Base-by-base conservation (phyloP, 1,140 invertebrate species). In the Tachypleus tridentatus region DNA sequence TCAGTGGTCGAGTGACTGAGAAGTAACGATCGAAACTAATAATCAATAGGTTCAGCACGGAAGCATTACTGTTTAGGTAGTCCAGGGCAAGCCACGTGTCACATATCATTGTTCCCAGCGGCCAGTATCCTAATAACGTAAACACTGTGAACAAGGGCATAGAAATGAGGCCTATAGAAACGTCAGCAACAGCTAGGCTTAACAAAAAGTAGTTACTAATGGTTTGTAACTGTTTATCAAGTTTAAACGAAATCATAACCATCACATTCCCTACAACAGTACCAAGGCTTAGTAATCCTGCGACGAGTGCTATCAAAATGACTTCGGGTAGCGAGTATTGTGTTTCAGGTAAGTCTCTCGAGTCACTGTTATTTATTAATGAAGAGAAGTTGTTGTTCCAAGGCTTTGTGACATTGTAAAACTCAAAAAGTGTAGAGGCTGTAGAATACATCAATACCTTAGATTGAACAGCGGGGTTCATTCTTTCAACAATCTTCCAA, bases 121-220 rank as follows among this genome's bases (percentile, higher is more conserved):
- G 74, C 77, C 77, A 79, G 61, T 58, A 58, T 11, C 66, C 64
- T 7, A 65, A 60, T 47, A 75, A 54, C 7, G 70, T 62, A 57
- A 73, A 74, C 52, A 74, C 60, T 8, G 73, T 66, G 56, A 70
- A 71, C 51, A 75, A 62, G 29, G 71, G 73, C 70, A 71, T 74
- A 49, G 71, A 73, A 61, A 73, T 69, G 5, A 70, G 57, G 64
- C 77, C 77, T 57, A 79, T 80, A 3, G 75, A 72, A 61, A 79
- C 72, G 67, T 79, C 77, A 29, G 77, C 77, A 9, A 79, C 72
- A 29, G 78, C 77, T 60, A 74, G 64, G 51, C 70, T 72, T 51
- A 83, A 71, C 7, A 83, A 70, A 70, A 83, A 83, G 66, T 81
- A 83, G 71, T 83, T 83, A 65, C 77, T 80, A 53, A 83, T 79